Percentiles rank a stretch among this genome's conserved stretches.
These are phyloP conservation scores for Nomada flava DNA, from an alignment of 2,888 invertebrate species.

Conservation along the genomic window DNA sequence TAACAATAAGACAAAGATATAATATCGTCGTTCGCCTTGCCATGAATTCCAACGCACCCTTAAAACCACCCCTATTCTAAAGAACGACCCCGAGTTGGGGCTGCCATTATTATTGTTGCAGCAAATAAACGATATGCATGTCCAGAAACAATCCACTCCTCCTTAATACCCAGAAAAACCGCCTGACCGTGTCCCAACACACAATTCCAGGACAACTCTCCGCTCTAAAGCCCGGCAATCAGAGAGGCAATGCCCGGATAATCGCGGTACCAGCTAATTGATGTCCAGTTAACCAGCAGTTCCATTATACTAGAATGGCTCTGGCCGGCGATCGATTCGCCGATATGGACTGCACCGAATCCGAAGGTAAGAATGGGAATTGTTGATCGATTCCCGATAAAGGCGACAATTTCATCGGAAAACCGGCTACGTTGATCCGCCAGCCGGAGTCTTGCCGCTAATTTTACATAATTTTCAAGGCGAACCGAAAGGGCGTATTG, in stretches of 20 bases:
- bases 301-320: slow-evolving; percentile 12
- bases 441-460: background rate
- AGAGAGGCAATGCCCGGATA: slow-evolving; percentile 23
- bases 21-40: no score
- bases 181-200: background rate
- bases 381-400: slow-evolving; percentile 16
- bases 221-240: slow-evolving; percentile 4
- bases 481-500: slow-evolving; percentile 57
- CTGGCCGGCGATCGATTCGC: background rate
- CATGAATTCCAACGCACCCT: no score
- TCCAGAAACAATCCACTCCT: no score
- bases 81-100: no score
- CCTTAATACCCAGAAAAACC: background rate
- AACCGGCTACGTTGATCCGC: slow-evolving; percentile 1
- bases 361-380: background rate
- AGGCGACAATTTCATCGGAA: slow-evolving; percentile 20
- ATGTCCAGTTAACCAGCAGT: slow-evolving; percentile 25
- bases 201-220: background rate
- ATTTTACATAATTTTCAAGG: slow-evolving; percentile 66
- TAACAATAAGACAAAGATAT: no score
- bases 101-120: no score
- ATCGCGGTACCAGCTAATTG: slow-evolving; percentile 30
- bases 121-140: no score
- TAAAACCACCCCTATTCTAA: no score
- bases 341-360: background rate